A percentile compares a stretch with the other conserved stretches of the same genome.
These are phyloP conservation scores for Gallinago undulata DNA, from an alignment of 2,113 vertebrate species.

Conservation along the genomic window DNA sequence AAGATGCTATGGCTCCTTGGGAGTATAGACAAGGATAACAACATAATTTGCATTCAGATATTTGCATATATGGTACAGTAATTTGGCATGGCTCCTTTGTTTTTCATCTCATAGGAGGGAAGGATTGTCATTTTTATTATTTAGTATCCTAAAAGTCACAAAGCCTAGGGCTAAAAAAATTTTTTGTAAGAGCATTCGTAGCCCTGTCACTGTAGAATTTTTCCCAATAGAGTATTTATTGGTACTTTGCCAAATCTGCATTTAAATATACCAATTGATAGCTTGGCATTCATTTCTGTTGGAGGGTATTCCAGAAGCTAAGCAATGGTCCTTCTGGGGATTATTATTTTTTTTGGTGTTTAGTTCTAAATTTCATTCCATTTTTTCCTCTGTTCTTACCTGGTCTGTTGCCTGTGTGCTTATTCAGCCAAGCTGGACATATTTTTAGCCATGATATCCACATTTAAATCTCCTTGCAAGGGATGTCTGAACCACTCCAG, in stretches of 20 bases:
- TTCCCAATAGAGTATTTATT: background rate
- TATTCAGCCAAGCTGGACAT: background rate
- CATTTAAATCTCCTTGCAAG: background rate
- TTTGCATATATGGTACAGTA: conserved; percentile 50
- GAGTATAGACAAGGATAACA: conserved; percentile 52
- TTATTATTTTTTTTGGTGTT: background rate
- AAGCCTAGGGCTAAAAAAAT: background rate
- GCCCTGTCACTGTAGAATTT: background rate
- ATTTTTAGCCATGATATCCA: background rate
- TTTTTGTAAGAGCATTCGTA: background rate
- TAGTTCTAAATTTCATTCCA: background rate
- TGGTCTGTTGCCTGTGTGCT: background rate
- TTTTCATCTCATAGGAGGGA: conserved; percentile 31
- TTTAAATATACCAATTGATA: background rate
- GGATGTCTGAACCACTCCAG: background rate
- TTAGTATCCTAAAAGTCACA: conserved; percentile 12
- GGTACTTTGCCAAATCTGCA: background rate
- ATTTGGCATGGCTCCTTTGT: conserved; percentile 24
- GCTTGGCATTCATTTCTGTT: background rate
- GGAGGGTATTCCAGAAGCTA: background rate
- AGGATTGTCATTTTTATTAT: conserved; percentile 7
- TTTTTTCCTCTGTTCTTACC: background rate
- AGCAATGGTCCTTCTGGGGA: background rate
- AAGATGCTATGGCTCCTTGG: conserved; percentile 38
- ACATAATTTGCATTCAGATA: conserved; percentile 52